Conservation (phyloP, 2,888 invertebrate species). For the Lycia hirtaria region DNA sequence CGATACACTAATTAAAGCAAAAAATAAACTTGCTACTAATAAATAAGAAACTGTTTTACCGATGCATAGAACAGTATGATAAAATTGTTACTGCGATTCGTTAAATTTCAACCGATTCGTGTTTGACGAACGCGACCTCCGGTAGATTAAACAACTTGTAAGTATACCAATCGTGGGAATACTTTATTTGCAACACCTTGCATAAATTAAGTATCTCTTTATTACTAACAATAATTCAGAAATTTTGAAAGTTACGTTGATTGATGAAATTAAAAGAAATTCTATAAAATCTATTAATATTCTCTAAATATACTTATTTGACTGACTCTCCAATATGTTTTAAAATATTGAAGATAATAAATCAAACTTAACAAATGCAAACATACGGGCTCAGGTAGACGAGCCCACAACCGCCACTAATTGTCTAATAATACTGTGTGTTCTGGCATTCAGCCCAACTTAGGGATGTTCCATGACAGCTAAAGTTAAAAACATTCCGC, state of each 20-base stretch:
- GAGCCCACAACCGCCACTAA: slow-evolving; percentile 60
- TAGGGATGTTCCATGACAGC: slow-evolving; percentile 56
- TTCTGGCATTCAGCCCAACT: slow-evolving; percentile 73
- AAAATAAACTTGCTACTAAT: not conserved
- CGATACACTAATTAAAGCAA: not conserved
- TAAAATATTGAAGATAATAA: slow-evolving; percentile 43
- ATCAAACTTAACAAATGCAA: slow-evolving; percentile 41
- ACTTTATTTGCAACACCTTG: slow-evolving; percentile 8
- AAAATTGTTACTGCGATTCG: slow-evolving; percentile 27
- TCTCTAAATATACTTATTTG: slow-evolving; percentile 1
- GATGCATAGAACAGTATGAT: slow-evolving; percentile 3
- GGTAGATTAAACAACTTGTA: slow-evolving; percentile 34
- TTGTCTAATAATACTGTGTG: slow-evolving; percentile 78
- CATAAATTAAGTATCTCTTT: not conserved
- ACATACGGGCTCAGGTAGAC: slow-evolving; percentile 64
- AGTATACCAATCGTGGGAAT: slow-evolving; percentile 37
- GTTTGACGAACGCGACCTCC: slow-evolving; percentile 30
- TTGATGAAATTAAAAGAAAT: not conserved
- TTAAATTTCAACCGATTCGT: slow-evolving; percentile 14
- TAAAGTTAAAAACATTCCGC: slow-evolving; percentile 50
- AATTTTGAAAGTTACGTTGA: not conserved
- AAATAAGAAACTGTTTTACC: not conserved
- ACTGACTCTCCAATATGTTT: slow-evolving; percentile 17
- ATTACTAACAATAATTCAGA: not conserved
- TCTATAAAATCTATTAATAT: slow-evolving; percentile 3